A percentile compares a stretch with the other conserved stretches of the same genome.
Evolutionary conservation across 2,797 vertebrate species (phyloP).

Genomic region (Hydrolagus colliei): DNA sequence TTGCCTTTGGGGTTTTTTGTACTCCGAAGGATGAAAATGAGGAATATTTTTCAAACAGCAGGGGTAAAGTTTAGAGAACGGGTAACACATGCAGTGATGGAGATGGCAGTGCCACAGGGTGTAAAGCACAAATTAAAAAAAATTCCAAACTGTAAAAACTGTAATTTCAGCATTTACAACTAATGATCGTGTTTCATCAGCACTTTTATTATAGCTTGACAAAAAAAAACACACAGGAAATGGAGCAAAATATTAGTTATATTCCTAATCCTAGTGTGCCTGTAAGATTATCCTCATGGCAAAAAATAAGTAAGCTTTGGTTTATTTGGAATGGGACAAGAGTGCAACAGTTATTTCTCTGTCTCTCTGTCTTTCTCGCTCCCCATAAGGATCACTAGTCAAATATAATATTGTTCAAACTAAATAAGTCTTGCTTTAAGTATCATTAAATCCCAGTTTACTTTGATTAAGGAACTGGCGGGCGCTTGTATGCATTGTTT

Average conservation of each 20-base stretch:
- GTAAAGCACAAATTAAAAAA: constrained; percentile 60
- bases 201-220: constrained; percentile 97
- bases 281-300: not conserved
- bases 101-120: constrained; percentile 99
- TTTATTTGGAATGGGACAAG: not conserved
- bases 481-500: not conserved
- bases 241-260: constrained; percentile 43
- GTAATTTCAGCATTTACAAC: constrained; percentile 99
- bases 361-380: not conserved
- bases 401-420: constrained; percentile 10
- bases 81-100: constrained; percentile 99
- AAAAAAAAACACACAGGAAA: constrained; percentile 84
- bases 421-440: not conserved
- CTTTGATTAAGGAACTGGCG: not conserved
- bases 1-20: constrained; percentile 99
- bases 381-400: not conserved
- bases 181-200: constrained; percentile 99
- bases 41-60: constrained; percentile 99
- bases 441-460: not conserved
- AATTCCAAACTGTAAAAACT: constrained; percentile 88
- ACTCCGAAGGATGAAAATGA: constrained; percentile 99
- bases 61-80: constrained; percentile 99
- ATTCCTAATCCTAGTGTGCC: constrained; percentile 11
- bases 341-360: constrained; percentile 12
- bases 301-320: not conserved